Evolutionary conservation across 2,113 vertebrate genomes (phyloP).

Genomic region (Megaptera novaeangliae): DNA sequence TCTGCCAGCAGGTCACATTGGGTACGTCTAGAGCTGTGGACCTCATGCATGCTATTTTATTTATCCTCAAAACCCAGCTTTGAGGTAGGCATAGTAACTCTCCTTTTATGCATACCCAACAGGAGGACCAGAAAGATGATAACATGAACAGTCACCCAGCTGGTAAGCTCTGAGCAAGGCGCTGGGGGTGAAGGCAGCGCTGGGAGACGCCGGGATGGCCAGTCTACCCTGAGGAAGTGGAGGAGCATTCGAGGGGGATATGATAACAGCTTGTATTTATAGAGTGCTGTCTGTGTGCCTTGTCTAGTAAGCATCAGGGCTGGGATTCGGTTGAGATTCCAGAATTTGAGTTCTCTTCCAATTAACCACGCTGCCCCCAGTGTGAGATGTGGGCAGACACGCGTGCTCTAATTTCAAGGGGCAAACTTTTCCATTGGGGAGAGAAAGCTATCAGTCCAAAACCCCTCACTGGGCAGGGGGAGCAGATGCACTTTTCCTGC

Average conservation of each 20-base stretch:
- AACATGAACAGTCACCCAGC: background rate
- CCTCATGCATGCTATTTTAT: background rate
- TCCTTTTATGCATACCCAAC: background rate
- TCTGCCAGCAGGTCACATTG: background rate
- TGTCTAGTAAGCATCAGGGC: background rate
- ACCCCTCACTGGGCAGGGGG: background rate
- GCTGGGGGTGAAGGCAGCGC: background rate
- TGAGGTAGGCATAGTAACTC: background rate
- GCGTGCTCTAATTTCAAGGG: background rate
- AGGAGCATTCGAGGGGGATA: fast-evolving
- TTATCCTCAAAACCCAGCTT: background rate
- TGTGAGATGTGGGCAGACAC: background rate
- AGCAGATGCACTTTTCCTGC: background rate
- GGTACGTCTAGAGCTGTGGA: background rate
- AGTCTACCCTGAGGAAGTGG: fast-evolving
- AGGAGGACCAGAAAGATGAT: background rate
- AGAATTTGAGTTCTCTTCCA: background rate
- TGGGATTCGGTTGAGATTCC: background rate
- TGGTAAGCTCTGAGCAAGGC: background rate
- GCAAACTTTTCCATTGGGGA: background rate
- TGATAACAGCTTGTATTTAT: fast-evolving
- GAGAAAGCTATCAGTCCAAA: background rate
- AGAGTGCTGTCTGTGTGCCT: background rate
- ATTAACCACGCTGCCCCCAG: background rate
- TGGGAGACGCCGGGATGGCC: background rate